A percentile compares a stretch with the other conserved stretches of the same genome.
phyloP scores from a whole-genome alignment of 2,888 invertebrate genomes.

The Synergus japonicus region DNA sequence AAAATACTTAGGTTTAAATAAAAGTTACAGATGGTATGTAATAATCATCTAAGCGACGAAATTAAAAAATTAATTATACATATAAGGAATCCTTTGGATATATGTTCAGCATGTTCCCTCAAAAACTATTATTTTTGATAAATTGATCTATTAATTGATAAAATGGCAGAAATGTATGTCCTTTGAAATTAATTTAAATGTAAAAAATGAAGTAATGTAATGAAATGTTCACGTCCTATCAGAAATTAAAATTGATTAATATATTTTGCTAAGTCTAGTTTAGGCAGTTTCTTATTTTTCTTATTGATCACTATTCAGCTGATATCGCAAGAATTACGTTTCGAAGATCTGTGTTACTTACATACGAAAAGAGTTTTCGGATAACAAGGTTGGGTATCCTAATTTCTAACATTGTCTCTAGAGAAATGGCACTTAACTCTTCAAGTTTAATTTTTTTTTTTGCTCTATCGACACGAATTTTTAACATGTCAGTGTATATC shows the following conservation, averaged over 20 bases:
- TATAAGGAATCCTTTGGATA: too few species aligned
- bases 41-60: too few species aligned
- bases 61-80: too few species aligned
- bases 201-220: too few species aligned
- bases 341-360: constrained; percentile 4
- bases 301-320: constrained; percentile 3
- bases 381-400: neutral
- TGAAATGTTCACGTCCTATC: neutral
- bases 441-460: neutral
- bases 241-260: neutral
- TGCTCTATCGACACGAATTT: neutral
- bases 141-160: too few species aligned
- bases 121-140: too few species aligned
- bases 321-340: neutral
- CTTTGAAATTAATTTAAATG: too few species aligned
- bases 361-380: constrained; percentile 1
- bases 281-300: neutral
- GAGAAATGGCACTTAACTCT: neutral
- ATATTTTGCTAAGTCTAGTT: neutral
- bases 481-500: neutral
- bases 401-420: neutral
- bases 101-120: too few species aligned
- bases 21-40: too few species aligned
- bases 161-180: too few species aligned
- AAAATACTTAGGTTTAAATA: too few species aligned